Percentiles rank a stretch among this genome's conserved stretches.
Evolutionary conservation across 2,113 vertebrate species (phyloP).

Genomic region (Antigone vipio): DNA sequence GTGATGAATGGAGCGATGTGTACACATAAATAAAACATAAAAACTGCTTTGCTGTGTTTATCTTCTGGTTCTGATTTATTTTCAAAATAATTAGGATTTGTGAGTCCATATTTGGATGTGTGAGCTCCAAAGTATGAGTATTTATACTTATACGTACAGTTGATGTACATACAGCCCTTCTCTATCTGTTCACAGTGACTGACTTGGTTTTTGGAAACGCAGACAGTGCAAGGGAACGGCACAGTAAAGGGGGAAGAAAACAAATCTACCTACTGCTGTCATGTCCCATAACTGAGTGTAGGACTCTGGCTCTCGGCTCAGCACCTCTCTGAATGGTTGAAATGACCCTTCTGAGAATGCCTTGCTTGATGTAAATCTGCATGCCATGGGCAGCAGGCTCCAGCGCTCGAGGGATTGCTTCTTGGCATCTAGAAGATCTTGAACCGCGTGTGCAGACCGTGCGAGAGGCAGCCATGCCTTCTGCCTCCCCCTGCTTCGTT

Average conservation of each 20-base stretch:
- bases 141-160: neutral
- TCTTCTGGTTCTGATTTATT: constrained; percentile 13
- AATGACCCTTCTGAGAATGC: neutral
- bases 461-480: neutral
- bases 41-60: constrained; percentile 6
- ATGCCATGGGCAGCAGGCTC: neutral
- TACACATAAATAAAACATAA: constrained; percentile 55
- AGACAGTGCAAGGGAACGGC: neutral
- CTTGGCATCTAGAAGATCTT: neutral
- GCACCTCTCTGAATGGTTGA: neutral
- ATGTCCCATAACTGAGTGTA: fast-evolving
- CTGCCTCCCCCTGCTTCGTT: neutral
- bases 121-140: neutral
- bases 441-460: fast-evolving
- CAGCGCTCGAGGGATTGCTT: neutral
- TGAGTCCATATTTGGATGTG: neutral
- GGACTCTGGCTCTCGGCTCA: neutral
- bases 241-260: fast-evolving
- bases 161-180: fast-evolving
- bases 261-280: fast-evolving
- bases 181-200: neutral
- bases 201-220: neutral
- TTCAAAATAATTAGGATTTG: neutral
- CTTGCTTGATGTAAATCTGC: neutral
- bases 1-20: neutral